Conservation (phyloP, 2,113 vertebrate genomes). For the Thinocorus orbignyianus region DNA sequence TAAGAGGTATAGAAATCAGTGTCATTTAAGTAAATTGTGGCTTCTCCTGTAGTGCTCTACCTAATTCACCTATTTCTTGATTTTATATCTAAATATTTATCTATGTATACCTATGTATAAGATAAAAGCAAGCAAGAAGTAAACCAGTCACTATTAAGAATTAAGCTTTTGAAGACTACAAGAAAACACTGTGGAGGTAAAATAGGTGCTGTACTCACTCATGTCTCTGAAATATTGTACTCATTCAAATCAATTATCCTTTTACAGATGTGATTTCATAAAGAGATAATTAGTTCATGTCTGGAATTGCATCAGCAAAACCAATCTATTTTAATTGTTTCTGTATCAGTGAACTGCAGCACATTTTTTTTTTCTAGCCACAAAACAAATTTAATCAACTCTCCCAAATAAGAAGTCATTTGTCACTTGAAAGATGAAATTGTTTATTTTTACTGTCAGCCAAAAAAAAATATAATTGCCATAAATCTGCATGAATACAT, state of each 20-base stretch:
- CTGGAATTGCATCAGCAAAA: conserved; percentile 38
- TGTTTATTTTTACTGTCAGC: conserved; percentile 32
- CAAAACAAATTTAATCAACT: conserved; percentile 62
- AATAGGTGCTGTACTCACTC: not conserved
- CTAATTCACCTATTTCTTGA: not conserved
- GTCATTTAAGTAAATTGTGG: not conserved
- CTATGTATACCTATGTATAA: not conserved
- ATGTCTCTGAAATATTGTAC: not conserved
- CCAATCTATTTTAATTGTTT: conserved; percentile 66
- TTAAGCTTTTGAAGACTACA: not conserved
- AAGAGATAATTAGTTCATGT: conserved; percentile 35
- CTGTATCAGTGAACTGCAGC: conserved; percentile 36
- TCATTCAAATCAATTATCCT: conserved; percentile 55
- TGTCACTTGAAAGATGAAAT: conserved; percentile 49
- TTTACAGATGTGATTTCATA: conserved; percentile 33
- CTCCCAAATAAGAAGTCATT: conserved; percentile 36
- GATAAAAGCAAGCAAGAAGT: not conserved
- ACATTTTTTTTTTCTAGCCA: not conserved
- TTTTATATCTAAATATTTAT: not conserved
- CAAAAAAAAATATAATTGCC: not conserved
- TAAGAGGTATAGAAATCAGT: not conserved
- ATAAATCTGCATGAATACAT: not conserved
- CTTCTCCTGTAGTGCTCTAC: not conserved
- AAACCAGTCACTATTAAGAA: not conserved
- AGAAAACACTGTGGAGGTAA: not conserved